phyloP scores from a whole-genome alignment of 2,113 vertebrate genomes.

The Maccullochella peelii region DNA sequence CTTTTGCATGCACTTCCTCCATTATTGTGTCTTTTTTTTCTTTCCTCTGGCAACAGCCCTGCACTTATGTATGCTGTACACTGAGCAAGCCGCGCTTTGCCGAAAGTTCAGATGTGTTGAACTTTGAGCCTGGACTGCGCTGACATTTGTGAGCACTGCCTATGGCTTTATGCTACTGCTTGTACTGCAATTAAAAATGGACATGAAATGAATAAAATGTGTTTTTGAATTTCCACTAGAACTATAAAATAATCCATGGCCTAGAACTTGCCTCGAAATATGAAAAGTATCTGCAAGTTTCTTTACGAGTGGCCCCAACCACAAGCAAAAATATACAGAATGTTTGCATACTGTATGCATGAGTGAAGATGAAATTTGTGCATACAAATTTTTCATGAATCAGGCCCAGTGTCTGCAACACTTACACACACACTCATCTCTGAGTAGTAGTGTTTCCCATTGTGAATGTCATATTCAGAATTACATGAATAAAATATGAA shows the following conservation, averaged over 20 bases:
- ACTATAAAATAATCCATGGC: not conserved
- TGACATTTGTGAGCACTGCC: constrained; percentile 4
- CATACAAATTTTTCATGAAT: not conserved
- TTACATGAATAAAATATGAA: not conserved
- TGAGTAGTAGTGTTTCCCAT: not conserved
- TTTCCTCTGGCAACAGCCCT: not conserved
- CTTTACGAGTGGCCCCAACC: too few relatives aligned
- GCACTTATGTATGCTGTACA: not conserved
- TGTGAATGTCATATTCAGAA: not conserved
- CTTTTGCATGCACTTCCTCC: not conserved
- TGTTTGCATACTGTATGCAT: not conserved
- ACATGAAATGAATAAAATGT: constrained; percentile 1
- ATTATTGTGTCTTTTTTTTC: not conserved
- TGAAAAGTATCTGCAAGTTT: not conserved
- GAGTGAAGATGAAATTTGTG: not conserved
- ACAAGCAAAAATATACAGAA: not conserved
- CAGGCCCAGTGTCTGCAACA: not conserved
- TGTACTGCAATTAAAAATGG: not conserved
- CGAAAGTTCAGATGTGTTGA: constrained; percentile 3
- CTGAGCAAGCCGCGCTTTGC: not conserved
- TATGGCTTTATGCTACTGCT: not conserved
- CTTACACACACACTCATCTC: not conserved
- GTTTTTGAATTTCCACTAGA: not conserved
- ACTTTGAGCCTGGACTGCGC: constrained; percentile 12
- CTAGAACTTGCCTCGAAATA: not conserved